Evolutionary conservation across 2,888 invertebrate species (phyloP).

Genomic region (Chironomus tentans): DNA sequence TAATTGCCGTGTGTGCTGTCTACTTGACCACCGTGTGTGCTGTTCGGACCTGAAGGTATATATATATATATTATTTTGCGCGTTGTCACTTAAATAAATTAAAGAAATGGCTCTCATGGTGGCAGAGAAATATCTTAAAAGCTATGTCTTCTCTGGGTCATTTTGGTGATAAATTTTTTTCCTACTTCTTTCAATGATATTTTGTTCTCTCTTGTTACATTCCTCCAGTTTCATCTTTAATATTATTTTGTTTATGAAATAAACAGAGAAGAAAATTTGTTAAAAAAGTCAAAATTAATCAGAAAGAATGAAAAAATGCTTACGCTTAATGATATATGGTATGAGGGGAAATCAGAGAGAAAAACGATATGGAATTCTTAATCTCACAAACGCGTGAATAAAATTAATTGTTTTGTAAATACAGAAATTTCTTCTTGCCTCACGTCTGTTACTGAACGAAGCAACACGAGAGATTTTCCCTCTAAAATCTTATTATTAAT

Average conservation of each 20-base stretch:
- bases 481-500: not conserved
- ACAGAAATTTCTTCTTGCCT: not conserved
- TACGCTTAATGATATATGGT: not conserved
- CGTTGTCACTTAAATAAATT: not conserved
- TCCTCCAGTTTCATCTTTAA: no score
- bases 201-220: no score
- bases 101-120: not conserved
- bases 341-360: not conserved
- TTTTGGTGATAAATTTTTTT: not conserved
- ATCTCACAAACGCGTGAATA: conserved; percentile 12
- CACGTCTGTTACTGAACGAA: not conserved
- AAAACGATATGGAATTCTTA: not conserved
- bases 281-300: not conserved
- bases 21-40: no score
- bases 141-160: not conserved
- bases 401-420: conserved; percentile 20
- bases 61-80: not conserved
- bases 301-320: not conserved
- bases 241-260: not conserved
- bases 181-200: no score
- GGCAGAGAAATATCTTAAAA: not conserved
- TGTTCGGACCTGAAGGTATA: not conserved
- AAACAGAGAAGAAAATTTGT: not conserved
- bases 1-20: no score
- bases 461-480: not conserved